A percentile compares a stretch with the other conserved stretches of the same genome.
These are phyloP conservation scores for Cheilosia urbana DNA, from an alignment of 2,888 invertebrate genomes.

Conservation along the genomic window DNA sequence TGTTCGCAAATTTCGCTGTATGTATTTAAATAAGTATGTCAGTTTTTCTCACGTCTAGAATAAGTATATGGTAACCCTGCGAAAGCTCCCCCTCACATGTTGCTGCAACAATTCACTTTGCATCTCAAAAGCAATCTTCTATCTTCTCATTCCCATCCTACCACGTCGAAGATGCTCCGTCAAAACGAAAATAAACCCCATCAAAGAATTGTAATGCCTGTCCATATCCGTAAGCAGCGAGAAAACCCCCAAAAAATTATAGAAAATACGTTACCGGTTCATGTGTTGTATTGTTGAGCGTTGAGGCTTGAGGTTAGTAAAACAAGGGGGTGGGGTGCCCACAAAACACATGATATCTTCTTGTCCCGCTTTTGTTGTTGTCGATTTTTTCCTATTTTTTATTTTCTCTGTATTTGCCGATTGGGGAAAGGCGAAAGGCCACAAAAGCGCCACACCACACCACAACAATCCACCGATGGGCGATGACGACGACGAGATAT, in stretches of 20 bases:
- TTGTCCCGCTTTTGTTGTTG: constrained; percentile 21
- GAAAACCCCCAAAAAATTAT: constrained; percentile 18
- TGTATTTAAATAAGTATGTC: no score
- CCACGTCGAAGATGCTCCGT: constrained; percentile 2
- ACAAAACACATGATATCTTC: constrained; percentile 62
- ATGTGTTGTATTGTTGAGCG: no score
- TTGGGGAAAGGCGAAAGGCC: constrained; percentile 65
- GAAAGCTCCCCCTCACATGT: constrained; percentile 38
- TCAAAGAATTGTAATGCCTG: constrained; percentile 2
- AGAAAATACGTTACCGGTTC: constrained; percentile 45
- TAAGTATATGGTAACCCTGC: constrained; percentile 16
- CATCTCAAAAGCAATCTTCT: background rate
- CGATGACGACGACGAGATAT: constrained; percentile 46
- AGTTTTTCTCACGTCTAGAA: background rate
- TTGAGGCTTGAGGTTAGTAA: background rate
- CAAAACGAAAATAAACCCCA: constrained; percentile 2
- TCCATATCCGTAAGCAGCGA: constrained; percentile 18
- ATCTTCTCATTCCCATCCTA: constrained; percentile 10
- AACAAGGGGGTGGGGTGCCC: constrained; percentile 47
- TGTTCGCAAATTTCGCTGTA: no score
- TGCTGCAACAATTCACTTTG: constrained; percentile 34
- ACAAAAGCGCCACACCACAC: no score
- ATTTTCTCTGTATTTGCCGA: constrained; percentile 48
- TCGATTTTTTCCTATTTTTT: constrained; percentile 25
- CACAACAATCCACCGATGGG: constrained; percentile 43